Evolutionary conservation across 2,888 invertebrate species (phyloP).

Genomic region (Microctonus aethiopoides): DNA sequence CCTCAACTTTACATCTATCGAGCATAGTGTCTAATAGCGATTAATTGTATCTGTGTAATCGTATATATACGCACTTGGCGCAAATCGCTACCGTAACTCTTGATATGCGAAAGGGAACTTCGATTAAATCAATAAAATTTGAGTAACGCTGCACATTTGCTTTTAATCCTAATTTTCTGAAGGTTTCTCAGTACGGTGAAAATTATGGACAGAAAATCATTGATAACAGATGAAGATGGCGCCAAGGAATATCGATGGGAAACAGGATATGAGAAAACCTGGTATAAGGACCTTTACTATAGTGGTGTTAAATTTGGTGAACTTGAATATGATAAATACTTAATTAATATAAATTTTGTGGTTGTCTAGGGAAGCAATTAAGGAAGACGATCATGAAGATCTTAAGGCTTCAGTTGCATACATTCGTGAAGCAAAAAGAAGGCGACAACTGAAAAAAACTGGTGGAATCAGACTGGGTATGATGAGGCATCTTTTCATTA

Average conservation of each 20-base stretch:
- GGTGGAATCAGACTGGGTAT: conserved; percentile 92
- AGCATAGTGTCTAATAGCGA: too few species aligned
- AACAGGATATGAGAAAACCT: conserved; percentile 94
- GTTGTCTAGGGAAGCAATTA: conserved; percentile 86
- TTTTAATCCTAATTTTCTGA: too few species aligned
- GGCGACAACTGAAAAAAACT: conserved; percentile 77
- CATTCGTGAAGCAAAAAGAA: conserved; percentile 88
- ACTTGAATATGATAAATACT: conserved; percentile 18
- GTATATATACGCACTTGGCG: too few species aligned
- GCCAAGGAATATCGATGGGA: conserved; percentile 95
- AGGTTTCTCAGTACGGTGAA: too few species aligned
- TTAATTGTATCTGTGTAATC: too few species aligned
- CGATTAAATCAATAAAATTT: too few species aligned
- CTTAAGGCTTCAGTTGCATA: conserved; percentile 92
- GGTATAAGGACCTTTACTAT: conserved; percentile 69
- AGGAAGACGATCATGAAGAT: conserved; percentile 95
- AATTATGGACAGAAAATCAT: conserved; percentile 64
- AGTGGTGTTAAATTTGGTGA: conserved; percentile 15
- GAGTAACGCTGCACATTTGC: too few species aligned
- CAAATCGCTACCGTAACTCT: too few species aligned
- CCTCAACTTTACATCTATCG: too few species aligned
- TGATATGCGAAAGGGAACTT: too few species aligned
- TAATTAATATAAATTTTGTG: neutral
- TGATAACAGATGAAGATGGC: conserved; percentile 83
- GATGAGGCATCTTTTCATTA: conserved; percentile 96